These are phyloP conservation scores for Oreochromis niloticus DNA, from an alignment of 2,113 vertebrate genomes.

Conservation along the genomic window DNA sequence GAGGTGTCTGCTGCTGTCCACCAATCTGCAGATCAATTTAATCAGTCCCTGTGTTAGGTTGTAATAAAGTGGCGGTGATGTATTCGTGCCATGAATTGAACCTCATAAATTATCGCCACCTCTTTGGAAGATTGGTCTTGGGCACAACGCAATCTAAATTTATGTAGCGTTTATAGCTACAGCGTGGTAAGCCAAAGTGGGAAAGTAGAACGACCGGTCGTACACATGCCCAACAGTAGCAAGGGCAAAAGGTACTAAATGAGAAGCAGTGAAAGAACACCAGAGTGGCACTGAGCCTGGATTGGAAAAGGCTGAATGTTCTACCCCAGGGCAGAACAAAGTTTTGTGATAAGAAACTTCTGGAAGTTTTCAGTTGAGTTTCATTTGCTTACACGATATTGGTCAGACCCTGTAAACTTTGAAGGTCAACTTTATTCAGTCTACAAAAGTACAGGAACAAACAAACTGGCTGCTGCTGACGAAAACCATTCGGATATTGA, in stretches of 20 bases:
- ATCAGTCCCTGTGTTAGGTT: conserved; percentile 44
- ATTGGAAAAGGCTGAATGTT: background rate
- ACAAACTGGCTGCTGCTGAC: background rate
- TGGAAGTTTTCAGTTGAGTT: background rate
- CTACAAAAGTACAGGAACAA: background rate
- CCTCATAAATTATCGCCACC: conserved; percentile 57
- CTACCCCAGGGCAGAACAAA: background rate
- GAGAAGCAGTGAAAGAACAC: background rate
- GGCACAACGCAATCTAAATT: conserved; percentile 55
- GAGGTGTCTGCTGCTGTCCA: conserved; percentile 3
- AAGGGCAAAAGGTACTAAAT: background rate
- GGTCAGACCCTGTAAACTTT: background rate
- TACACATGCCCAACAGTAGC: background rate
- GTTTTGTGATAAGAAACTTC: conserved; percentile 3
- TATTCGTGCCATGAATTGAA: conserved; percentile 33
- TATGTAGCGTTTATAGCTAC: conserved; percentile 53
- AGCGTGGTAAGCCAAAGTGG: conserved; percentile 30
- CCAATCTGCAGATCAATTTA: conserved; percentile 43
- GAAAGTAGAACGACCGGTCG: conserved; percentile 59
- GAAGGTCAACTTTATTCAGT: background rate
- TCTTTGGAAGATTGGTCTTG: conserved; percentile 40
- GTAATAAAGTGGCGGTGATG: conserved; percentile 38
- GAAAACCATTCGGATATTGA: background rate
- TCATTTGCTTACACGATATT: background rate
- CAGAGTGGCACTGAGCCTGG: background rate